Percentiles rank a stretch among this genome's conserved stretches.
Conservation (phyloP, 2,888 invertebrate species). For the Pheosia gnoma region DNA sequence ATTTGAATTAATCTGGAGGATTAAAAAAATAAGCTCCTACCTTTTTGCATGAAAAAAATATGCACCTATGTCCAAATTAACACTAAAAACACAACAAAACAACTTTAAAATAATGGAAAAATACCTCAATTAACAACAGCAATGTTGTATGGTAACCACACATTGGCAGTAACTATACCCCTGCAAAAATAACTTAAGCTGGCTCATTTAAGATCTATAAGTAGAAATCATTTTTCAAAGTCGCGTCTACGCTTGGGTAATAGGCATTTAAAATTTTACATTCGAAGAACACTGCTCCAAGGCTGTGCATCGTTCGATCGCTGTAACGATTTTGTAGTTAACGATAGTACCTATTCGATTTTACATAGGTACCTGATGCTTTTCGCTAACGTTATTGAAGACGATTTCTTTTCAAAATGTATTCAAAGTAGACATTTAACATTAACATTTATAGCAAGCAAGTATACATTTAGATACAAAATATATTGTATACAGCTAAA, state of each 20-base stretch:
- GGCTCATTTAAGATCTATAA: constrained; percentile 2
- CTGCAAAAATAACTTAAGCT: constrained; percentile 14
- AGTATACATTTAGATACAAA: constrained; percentile 7
- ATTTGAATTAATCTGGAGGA: too few relatives aligned
- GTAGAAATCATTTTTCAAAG: constrained; percentile 5
- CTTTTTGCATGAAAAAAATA: too few relatives aligned
- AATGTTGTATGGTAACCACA: constrained; percentile 14
- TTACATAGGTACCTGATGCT: constrained; percentile 13
- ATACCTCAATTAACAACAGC: constrained; percentile 13
- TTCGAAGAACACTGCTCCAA: constrained; percentile 5
- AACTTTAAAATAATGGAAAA: constrained; percentile 9
- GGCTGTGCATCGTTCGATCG: not conserved
- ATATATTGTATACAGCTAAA: constrained; percentile 3
- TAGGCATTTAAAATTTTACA: constrained; percentile 6
- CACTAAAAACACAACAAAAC: not conserved
- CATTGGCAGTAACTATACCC: constrained; percentile 23
- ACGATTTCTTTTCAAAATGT: constrained; percentile 18
- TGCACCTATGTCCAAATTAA: not conserved
- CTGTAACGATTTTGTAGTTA: not conserved
- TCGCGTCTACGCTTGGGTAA: constrained; percentile 3
- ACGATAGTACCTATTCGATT: too few relatives aligned
- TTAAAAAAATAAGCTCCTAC: too few relatives aligned
- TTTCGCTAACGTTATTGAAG: constrained; percentile 19
- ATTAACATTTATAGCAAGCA: constrained; percentile 29
- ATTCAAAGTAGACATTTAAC: constrained; percentile 22